Base-by-base conservation (phyloP, 2,113 vertebrate species). In the Ciconia boyciana region DNA sequence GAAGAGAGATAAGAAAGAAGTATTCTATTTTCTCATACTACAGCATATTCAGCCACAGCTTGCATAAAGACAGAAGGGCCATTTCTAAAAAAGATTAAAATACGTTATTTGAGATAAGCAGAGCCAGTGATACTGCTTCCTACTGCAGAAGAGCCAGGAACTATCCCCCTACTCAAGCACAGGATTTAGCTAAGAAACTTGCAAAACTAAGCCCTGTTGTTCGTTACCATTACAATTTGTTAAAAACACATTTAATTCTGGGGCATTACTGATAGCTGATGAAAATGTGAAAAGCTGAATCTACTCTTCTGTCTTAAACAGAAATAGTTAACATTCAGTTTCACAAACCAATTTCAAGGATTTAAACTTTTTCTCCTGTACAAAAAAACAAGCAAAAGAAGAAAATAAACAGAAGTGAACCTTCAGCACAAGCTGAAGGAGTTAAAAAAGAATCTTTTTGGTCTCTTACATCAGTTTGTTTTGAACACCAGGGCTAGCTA, bases 391-490 rank as follows among this genome's bases (percentile, higher is more conserved):
- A 13, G 21, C 3, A 52, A 20, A 28, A 43, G 14, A 74, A 66
- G 2, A 46, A 78, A 85, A 48, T 17, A 48, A 52, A 65, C 4
- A 81, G 20, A 83, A 72, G 9, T 0, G 2, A 83, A 16, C 13
- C 18, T 86, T 49, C 51, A 15, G 19, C 36, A 80, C 15, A 74
- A 75, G 31, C 25, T 1, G 8, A 48, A 95, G 36, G 44, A 93
- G 78, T 93, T 94, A 87, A 94, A 66, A 91, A 87, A 66, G 3
- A 64, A 71, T 52, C 16, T 66, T 79, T 80, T 49, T 80, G 21
- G 31, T 94, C 82, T 82, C 52, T 76, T 69, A 9, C 1, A 69
- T 76, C 51, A 55, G 91, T 89, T 94, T 96, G 93, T 90, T 96
- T 91, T 94, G 94, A 96, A 89, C 83, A 89, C 29, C 69, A 68